A percentile compares a stretch with the other conserved stretches of the same genome.
phyloP scores from a whole-genome alignment of 2,888 invertebrate genomes.

The Argyresthia albistria region DNA sequence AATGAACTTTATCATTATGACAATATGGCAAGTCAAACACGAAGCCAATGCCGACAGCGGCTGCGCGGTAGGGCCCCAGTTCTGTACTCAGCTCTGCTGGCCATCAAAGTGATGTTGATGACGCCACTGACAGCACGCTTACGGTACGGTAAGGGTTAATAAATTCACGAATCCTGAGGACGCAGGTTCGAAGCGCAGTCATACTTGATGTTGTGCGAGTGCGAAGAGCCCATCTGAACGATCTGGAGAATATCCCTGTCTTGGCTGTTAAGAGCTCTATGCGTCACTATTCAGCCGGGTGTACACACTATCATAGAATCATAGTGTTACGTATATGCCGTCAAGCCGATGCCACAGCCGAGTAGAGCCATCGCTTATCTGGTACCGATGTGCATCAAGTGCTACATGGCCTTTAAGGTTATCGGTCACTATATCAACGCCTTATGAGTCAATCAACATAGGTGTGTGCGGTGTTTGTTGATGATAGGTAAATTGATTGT shows the following conservation, averaged over 20 bases:
- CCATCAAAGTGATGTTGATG: conserved; percentile 5
- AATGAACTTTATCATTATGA: too few species aligned
- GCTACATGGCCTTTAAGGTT: conserved; percentile 48
- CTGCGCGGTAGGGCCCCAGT: too few species aligned
- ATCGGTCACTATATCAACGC: conserved; percentile 24
- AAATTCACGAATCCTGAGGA: conserved; percentile 13
- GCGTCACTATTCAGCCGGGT: conserved; percentile 72
- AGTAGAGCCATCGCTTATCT: conserved; percentile 38
- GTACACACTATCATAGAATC: conserved; percentile 76
- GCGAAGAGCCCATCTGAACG: conserved; percentile 77
- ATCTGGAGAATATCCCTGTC: conserved; percentile 82
- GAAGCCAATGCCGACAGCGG: too few species aligned
- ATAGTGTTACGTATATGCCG: conserved; percentile 78
- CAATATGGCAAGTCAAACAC: too few species aligned
- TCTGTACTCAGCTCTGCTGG: conserved; percentile 7
- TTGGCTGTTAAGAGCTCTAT: conserved; percentile 72
- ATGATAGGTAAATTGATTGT: too few species aligned
- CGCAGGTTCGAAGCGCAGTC: conserved; percentile 25
- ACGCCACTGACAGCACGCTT: background rate
- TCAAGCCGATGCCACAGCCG: conserved; percentile 74
- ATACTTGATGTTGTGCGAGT: conserved; percentile 41
- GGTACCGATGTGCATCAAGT: conserved; percentile 30
- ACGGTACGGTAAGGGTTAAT: conserved; percentile 4
- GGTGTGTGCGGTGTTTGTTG: too few species aligned
- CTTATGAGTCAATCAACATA: conserved; percentile 4